Evolutionary conservation across 1,140 invertebrate genomes (phyloP), one percentile per base, ranked within the genome.

Genomic region (Cydia amplana): DNA sequence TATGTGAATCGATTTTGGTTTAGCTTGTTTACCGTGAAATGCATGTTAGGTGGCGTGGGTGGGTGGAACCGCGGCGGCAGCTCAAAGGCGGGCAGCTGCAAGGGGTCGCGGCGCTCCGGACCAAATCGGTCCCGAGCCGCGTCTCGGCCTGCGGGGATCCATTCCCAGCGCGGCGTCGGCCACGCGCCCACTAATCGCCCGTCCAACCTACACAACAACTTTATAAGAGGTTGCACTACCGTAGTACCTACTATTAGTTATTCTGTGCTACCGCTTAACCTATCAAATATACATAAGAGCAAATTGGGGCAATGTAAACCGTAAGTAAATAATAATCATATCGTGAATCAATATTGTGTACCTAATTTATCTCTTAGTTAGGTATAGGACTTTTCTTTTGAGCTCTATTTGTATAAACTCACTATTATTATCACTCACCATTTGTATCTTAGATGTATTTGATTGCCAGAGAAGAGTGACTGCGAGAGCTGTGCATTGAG

Each of bases 381-480:
- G n/a, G n/a, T n/a, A n/a, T n/a, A n/a, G n/a, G n/a, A n/a, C n/a
- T n/a, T n/a, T n/a, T n/a, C n/a, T n/a, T n/a, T n/a, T n/a, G n/a
- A n/a, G n/a, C n/a, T n/a, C n/a, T n/a, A n/a, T n/a, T n/a, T n/a
- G n/a, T n/a, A n/a, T n/a, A n/a, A n/a, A 28, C 28, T 28, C 6
- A 51, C 4, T n/a, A n/a, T 60, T n/a, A 9, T 16, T 20, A 60
- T 20, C 20, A 60, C 20, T 60, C n/a, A 60, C 55, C 55, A 60
- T 60, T 60, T 60, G 55, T 60, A 60, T 12, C 18, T 60, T 60
- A 51, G n/a, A 6, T 51, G n/a, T 51, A 60, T 60, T 9, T 60
- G 55, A 60, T 20, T 60, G 9, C 10, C 20, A 23, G 55, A 10
- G 9, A 60, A 60, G 55, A 60, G 6, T 0, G 20, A 20, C 6